Evolutionary conservation across 2,797 vertebrate species (phyloP).

Genomic region (Luscinia megarhynchos): DNA sequence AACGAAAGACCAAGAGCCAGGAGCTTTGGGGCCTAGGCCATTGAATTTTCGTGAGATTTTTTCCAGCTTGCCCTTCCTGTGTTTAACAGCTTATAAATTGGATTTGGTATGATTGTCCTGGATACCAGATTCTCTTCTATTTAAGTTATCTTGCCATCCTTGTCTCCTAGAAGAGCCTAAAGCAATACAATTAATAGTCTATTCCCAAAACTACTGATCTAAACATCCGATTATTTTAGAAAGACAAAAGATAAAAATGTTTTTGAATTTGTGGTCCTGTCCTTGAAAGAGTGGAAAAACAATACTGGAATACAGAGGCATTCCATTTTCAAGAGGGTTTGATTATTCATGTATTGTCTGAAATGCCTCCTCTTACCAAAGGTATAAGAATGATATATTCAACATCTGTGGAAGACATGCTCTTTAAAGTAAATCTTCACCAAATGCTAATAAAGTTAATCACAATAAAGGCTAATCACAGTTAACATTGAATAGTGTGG

Average conservation of each 20-base stretch:
- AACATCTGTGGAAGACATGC: not conserved
- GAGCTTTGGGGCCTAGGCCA: not conserved
- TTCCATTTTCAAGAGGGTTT: not conserved
- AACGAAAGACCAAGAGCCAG: not conserved
- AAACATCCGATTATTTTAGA: not conserved
- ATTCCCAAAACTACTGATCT: constrained; percentile 1
- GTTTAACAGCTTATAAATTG: constrained; percentile 20
- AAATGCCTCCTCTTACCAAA: not conserved
- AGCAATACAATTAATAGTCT: constrained; percentile 41
- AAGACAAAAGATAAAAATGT: not conserved
- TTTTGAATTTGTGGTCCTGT: constrained; percentile 11
- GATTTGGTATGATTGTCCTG: not conserved
- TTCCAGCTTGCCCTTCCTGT: constrained; percentile 8
- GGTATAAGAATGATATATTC: not conserved
- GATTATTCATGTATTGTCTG: not conserved
- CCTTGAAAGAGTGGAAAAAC: constrained; percentile 8
- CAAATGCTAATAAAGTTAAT: constrained; percentile 22
- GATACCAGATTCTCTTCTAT: constrained; percentile 7
- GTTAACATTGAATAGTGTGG: not conserved
- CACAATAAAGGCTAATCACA: constrained; percentile 35
- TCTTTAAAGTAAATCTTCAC: not conserved
- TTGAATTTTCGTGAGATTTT: not conserved
- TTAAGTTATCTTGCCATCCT: constrained; percentile 5
- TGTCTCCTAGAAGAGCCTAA: constrained; percentile 23
- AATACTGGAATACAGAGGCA: not conserved